Evolutionary conservation across 2,888 invertebrate genomes (phyloP), one percentile per base, ranked within the genome.

Genomic region (Plebejus anna): DNA sequence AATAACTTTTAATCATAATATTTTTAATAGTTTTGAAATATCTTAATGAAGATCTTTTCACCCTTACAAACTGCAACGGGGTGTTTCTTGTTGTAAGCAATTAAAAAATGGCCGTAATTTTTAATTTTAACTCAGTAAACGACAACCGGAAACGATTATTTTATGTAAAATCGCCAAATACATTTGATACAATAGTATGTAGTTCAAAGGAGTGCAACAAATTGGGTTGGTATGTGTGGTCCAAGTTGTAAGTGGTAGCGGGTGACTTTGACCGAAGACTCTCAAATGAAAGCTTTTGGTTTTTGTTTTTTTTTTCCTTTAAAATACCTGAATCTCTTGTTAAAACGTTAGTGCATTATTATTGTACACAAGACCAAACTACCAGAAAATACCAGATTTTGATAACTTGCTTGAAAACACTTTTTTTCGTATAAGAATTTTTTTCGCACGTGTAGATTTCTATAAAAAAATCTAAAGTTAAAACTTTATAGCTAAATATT

Each of bases 151-250:
- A 88, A 87, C 80, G 77, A 79, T 80, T 83, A 81, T 78, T 77
- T 79, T 80, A 78, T 79, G 80, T 78, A 82, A 38, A 83, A 83
- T 82, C 79, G 79, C 80, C 78, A 78, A 81, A 87, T 88, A 87
- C 82, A 84, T 87, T 86, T 83, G 87, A 89, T 89, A 85, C 89
- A 85, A 88, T 87, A 87, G 87, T 86, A 87, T 84, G 80, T 80
- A 78, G 81, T 81, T 77, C 79, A 77, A 80, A 82, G 78, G 81
- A 81, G 82, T 83, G 83, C 82, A 80, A 81, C 81, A 86, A 85
- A 82, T 85, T 81, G 84, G 82, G 76, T 79, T 78, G 66, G 57
- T 57, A 66, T 11, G 13, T 78, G 75, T 83, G 84, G 85, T 80
- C 71, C 79, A 84, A 85, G 81, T 78, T 36, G 78, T 70, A 51